Percentiles rank a stretch among this genome's conserved stretches.
These are phyloP conservation scores for Uria aalge DNA, from an alignment of 2,113 vertebrate genomes.

Conservation along the genomic window DNA sequence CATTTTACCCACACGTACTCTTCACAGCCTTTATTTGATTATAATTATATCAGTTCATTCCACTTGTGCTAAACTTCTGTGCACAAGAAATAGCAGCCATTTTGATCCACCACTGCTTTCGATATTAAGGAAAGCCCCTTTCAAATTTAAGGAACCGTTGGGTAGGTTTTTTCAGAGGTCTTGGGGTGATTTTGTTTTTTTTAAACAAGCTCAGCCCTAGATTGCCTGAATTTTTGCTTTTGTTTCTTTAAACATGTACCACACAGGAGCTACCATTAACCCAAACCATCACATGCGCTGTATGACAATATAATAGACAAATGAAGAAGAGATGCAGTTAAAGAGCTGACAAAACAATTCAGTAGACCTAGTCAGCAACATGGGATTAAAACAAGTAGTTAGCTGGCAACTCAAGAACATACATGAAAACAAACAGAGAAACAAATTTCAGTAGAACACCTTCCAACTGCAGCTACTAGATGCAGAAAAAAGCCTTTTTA, in stretches of 20 bases:
- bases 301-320: background rate
- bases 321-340: background rate
- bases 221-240: background rate
- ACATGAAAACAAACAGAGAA: background rate
- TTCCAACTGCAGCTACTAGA: background rate
- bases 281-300: background rate
- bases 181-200: background rate
- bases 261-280: background rate
- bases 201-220: background rate
- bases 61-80: background rate
- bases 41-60: background rate
- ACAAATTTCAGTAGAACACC: background rate
- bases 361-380: background rate
- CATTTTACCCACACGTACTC: background rate
- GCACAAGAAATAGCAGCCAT: background rate
- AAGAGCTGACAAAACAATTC: background rate
- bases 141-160: background rate
- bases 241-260: background rate
- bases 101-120: background rate
- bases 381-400: background rate
- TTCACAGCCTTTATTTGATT: background rate
- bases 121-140: background rate
- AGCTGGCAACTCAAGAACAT: background rate
- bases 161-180: background rate
- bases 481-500: background rate